Evolutionary conservation across 2,888 invertebrate species (phyloP), one percentile per base, ranked within the genome.

Genomic region (Pyrochroa serraticornis): DNA sequence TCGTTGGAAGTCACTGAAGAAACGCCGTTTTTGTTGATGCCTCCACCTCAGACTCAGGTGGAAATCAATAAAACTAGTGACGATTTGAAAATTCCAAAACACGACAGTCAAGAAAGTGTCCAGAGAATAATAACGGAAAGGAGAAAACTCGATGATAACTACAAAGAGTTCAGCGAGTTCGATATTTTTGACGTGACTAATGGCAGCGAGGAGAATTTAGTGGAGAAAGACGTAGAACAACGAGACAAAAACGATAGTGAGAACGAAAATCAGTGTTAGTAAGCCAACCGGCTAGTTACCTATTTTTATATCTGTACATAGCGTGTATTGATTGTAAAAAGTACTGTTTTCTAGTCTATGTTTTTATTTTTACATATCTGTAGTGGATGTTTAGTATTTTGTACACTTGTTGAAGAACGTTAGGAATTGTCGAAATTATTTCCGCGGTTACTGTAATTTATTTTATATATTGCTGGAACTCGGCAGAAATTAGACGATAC

Each of bases 61-160:
- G 58, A 58, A 34, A 50, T 41, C 3, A 50, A 49, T 30, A 42
- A 43, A 47, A 35, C 35, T 33, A 32, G 6, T 38, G 53, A 50
- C 41, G 43, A 70, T 42, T 56, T 67, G 14, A 69, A 68, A 62
- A 64, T 74, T 10, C 71, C 71, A 2, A 74, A 75, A 58, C 72
- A 77, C 66, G 78, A 79, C 60, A 78, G 78, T 31, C 76, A 78
- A 60, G 80, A 86, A 64, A 84, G 83, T 64, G 84, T 86, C 63
- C 82, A 85, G 71, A 83, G 84, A 73, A 85, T 85, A 51, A 85
- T 85, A 67, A 84, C 83, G 7, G 86, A 86, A 74, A 79, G 86
- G 63, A 77, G 86, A 62, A 84, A 85, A 72, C 79, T 85, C 44
- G 86, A 85, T 58, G 79, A 82, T 34, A 77, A 73, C 53, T 63